Base-by-base conservation (phyloP, 2,113 vertebrate genomes). In the Cynopterus brachyotis region DNA sequence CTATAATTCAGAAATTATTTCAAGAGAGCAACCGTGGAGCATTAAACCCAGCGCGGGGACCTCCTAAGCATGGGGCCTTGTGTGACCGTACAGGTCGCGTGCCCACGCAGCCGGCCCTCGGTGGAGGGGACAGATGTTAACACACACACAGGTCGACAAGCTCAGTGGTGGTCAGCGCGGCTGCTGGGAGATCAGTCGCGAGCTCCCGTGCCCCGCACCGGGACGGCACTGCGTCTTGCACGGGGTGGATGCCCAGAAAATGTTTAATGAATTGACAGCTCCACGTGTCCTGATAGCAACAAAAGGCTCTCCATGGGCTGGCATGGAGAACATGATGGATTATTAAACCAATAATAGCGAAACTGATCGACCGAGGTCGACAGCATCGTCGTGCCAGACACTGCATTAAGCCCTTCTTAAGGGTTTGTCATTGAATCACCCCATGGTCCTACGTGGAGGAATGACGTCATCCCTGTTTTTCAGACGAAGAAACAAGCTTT, bases 51-150 rank as follows among this genome's bases (percentile, higher is more conserved):
- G 3, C 28, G 22, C 22, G 28, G 17, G 45, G 20, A 32, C 4
- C 80, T 64, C 2, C 62, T 53, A 12, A 37, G 22, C 37, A 11
- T 0, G 6, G 30, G 9, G 20, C 22, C 26, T 3, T 28, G 9
- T 5, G 1, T 1, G 4, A 20, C 37, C 7, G 7, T 4, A 3
- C 4, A 85, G 78, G 9, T n/a, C 6, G 2, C 20, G 6, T 9
- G 9, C 16, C 24, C 62, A 32, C 0, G 1, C 62, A 53, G 47
- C 37, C 9, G 16, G 16, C 13, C 45, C 8, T 6, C 47, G 5
- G 3, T 9, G 37, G 2, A 50, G 55, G 69, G 59, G 60, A 32
- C 62, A 37, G 87, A 45, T 9, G 6, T 3, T 24, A 22, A 42
- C 19, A 5, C 0, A 0, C 2, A 26, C 32, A 15, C 53, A 53